These are phyloP conservation scores for Cryptoprocta ferox DNA, from an alignment of 2,797 vertebrate species.

Conservation along the genomic window DNA sequence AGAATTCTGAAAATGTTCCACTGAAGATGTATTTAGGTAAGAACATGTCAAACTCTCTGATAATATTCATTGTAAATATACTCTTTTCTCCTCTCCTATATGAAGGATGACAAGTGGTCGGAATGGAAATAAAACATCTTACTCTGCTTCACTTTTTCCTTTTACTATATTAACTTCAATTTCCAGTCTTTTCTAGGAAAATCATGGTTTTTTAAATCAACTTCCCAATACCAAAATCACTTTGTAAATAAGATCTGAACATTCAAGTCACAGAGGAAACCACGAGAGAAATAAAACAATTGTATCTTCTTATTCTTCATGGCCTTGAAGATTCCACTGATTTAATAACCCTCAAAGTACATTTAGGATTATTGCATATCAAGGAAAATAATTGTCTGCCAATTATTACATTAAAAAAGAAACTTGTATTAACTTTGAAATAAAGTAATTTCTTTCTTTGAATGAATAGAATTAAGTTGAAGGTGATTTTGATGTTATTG, in stretches of 20 bases:
- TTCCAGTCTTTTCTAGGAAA: conserved; percentile 40
- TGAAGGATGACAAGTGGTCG: neutral
- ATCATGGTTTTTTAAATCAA: neutral
- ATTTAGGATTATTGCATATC: conserved; percentile 67
- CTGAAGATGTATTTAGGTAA: conserved; percentile 30
- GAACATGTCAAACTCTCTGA: neutral
- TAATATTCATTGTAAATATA: conserved; percentile 55
- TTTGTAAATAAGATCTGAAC: conserved; percentile 60
- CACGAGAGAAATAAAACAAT: conserved; percentile 47
- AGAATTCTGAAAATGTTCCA: conserved; percentile 49
- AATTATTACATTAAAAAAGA: conserved; percentile 75
- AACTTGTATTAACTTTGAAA: conserved; percentile 67
- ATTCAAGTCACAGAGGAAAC: conserved; percentile 40
- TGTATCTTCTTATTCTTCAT: conserved; percentile 34
- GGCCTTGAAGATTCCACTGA: conserved; percentile 48
- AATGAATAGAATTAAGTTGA: conserved; percentile 69
- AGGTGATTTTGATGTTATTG: conserved; percentile 72
- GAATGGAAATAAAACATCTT: conserved; percentile 26
- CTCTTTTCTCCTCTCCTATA: neutral
- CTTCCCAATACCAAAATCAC: conserved; percentile 30
- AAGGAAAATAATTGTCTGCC: conserved; percentile 70
- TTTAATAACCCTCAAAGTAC: conserved; percentile 62
- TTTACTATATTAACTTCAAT: conserved; percentile 3
- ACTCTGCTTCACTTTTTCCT: neutral
- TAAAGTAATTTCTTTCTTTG: conserved; percentile 73